Percentiles rank a stretch among this genome's conserved stretches.
Conservation (phyloP, 92 coral and sea anemone genomes). For the Zoanthus sansibaricus region DNA sequence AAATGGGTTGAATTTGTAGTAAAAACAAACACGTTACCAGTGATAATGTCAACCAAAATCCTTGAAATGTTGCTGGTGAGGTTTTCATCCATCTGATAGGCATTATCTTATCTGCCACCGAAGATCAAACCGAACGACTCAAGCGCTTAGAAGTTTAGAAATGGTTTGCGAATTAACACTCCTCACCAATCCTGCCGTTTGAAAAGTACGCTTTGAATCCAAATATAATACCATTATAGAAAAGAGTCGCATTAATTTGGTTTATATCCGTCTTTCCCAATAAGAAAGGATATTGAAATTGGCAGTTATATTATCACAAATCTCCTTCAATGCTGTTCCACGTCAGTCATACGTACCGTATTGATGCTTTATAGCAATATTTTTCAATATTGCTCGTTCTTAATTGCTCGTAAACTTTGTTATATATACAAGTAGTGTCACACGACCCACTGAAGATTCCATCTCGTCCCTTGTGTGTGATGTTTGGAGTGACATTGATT, state of each 20-base stretch:
- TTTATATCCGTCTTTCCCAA: background rate
- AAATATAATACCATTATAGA: background rate
- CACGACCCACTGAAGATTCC: background rate
- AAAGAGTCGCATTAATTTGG: background rate
- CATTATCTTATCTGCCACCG: background rate
- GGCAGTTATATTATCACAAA: background rate
- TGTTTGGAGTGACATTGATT: background rate
- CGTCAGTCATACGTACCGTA: background rate
- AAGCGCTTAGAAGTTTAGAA: background rate
- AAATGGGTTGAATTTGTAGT: constrained; percentile 5
- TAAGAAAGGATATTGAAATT: background rate
- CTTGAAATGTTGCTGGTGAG: background rate
- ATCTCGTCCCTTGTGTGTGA: background rate
- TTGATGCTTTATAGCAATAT: background rate
- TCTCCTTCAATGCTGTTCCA: background rate
- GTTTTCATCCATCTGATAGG: constrained; percentile 8
- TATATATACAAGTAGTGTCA: background rate
- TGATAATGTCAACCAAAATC: background rate
- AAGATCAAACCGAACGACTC: background rate
- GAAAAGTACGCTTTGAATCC: background rate
- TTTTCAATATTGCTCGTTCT: background rate
- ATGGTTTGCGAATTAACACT: background rate
- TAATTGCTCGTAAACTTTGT: background rate
- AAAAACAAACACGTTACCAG: background rate
- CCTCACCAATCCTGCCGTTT: background rate